Percentiles rank a stretch among this genome's conserved stretches.
These are phyloP conservation scores for Pipistrellus pipistrellus DNA, from an alignment of 2,797 vertebrate species.

Conservation along the genomic window DNA sequence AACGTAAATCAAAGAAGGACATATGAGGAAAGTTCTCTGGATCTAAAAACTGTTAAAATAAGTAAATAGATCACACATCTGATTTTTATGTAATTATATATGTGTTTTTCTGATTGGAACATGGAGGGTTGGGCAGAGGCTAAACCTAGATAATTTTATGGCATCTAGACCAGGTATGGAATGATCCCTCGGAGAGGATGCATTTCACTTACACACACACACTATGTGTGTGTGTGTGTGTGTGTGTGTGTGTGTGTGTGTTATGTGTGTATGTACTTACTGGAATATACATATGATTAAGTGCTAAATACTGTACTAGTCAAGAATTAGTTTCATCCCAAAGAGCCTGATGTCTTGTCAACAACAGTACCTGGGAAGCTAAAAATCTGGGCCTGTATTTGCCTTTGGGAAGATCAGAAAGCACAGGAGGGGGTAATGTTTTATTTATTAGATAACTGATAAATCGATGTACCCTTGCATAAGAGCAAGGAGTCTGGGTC, in stretches of 20 bases:
- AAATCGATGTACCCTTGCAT: background rate
- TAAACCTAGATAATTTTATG: background rate
- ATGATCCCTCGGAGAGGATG: background rate
- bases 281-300: background rate
- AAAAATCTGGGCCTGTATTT: background rate
- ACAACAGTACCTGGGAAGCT: background rate
- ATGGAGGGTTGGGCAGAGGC: background rate
- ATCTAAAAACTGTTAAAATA: conserved; percentile 5
- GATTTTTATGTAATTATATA: conserved; percentile 18
- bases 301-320: background rate
- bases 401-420: conserved; percentile 21
- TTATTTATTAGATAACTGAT: background rate
- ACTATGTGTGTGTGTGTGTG: no score
- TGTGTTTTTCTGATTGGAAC: background rate
- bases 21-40: background rate
- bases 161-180: background rate
- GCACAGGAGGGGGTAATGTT: background rate
- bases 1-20: conserved; percentile 20
- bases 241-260: background rate
- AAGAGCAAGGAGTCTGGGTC: background rate
- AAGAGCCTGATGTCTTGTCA: background rate
- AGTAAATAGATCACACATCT: background rate
- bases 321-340: background rate
- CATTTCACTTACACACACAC: background rate
- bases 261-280: background rate